phyloP scores from a whole-genome alignment of 2,888 invertebrate genomes.

The Dorcus hopei region DNA sequence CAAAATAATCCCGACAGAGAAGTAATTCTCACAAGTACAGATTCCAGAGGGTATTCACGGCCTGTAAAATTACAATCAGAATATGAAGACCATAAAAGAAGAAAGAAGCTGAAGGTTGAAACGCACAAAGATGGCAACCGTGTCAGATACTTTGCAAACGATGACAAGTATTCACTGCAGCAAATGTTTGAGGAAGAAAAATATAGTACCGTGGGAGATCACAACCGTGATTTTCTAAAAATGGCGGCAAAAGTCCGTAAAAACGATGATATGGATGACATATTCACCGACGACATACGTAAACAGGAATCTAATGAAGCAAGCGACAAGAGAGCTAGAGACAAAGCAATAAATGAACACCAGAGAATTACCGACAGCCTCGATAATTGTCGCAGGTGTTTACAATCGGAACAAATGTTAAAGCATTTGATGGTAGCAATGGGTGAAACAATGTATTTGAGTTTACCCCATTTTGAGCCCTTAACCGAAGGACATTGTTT shows the following conservation, averaged over 20 bases:
- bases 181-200: constrained; percentile 84
- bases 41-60: constrained; percentile 63
- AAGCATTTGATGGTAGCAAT: constrained; percentile 84
- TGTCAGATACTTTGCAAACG: constrained; percentile 82
- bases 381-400: constrained; percentile 79
- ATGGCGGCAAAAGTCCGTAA: constrained; percentile 65
- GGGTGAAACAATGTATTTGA: constrained; percentile 79
- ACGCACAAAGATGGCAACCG: constrained; percentile 74
- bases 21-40: constrained; percentile 67
- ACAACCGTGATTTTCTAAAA: constrained; percentile 76
- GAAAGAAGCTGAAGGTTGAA: constrained; percentile 57
- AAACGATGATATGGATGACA: constrained; percentile 79
- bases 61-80: constrained; percentile 46
- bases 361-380: constrained; percentile 64
- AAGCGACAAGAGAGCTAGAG: constrained; percentile 60
- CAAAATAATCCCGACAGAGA: constrained; percentile 46
- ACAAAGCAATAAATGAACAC: constrained; percentile 72
- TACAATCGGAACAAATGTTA: constrained; percentile 74
- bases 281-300: constrained; percentile 77
- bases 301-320: constrained; percentile 61
- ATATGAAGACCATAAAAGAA: constrained; percentile 50
- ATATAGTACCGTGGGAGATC: constrained; percentile 74
- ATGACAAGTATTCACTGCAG: constrained; percentile 81
- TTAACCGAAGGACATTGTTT: constrained; percentile 83
- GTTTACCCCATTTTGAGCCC: constrained; percentile 77